These are phyloP conservation scores for Acronicta leporina DNA, from an alignment of 2,888 invertebrate genomes.

Conservation along the genomic window DNA sequence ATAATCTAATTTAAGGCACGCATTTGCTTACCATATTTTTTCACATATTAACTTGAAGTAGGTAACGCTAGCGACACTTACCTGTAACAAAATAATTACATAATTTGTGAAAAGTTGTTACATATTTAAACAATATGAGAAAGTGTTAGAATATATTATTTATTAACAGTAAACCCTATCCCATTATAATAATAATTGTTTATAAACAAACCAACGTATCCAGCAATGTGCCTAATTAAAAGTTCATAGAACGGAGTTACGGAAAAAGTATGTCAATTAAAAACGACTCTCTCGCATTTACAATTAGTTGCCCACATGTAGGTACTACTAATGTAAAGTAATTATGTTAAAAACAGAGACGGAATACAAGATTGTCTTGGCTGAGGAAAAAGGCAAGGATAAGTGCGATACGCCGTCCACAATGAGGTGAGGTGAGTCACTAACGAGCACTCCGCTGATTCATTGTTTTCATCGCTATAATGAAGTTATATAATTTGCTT, in stretches of 20 bases:
- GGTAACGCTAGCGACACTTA: slow-evolving; percentile 68
- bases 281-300: slow-evolving; percentile 28
- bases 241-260: slow-evolving; percentile 18
- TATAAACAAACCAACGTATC: slow-evolving; percentile 18
- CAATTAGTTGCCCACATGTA: slow-evolving; percentile 25
- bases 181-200: slow-evolving; percentile 16
- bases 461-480: slow-evolving; percentile 77
- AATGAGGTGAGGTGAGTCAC: slow-evolving; percentile 69
- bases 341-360: slow-evolving; percentile 17
- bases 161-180: slow-evolving; percentile 15
- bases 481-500: slow-evolving; percentile 65
- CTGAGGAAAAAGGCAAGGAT: slow-evolving; percentile 42
- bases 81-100: slow-evolving; percentile 73
- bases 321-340: slow-evolving; percentile 26
- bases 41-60: slow-evolving; percentile 15
- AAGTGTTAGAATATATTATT: slow-evolving; percentile 30
- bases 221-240: slow-evolving; percentile 34
- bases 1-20: slow-evolving; percentile 19
- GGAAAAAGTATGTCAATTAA: slow-evolving; percentile 39
- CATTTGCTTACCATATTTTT: slow-evolving; percentile 46
- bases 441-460: slow-evolving; percentile 74
- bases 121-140: slow-evolving; percentile 27
- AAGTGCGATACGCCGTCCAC: slow-evolving; percentile 49
- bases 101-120: slow-evolving; percentile 51
- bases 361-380: slow-evolving; percentile 43